Evolutionary conservation across 2,888 invertebrate genomes (phyloP), one percentile per base, ranked within the genome.

Genomic region (Dinocampus coccinellae): DNA sequence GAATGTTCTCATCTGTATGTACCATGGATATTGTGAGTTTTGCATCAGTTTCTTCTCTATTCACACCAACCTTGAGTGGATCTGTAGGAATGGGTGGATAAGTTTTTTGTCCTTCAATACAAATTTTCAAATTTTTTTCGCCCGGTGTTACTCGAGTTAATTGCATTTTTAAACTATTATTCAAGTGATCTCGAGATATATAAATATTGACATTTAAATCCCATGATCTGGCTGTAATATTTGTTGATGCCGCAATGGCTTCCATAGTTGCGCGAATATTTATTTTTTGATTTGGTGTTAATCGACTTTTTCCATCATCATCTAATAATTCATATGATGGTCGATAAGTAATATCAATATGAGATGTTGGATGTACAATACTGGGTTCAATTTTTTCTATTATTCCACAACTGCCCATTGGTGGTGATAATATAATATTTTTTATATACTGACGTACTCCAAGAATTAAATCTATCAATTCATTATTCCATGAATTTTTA

Each of bases 61-160:
- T 78, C 33, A 74, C 16, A 7, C 55, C 76, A 6, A 79, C 11
- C 33, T 77, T 78, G 4, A 81, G 57, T 0, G 72, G 61, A 72
- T 82, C 79, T 0, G 11, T 10, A 1, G 76, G 70, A 2, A 53
- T 0, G 0, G 60, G 1, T 9, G 79, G 69, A 68, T 82, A 88
- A 33, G 76, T 82, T 70, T 84, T 83, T 22, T 78, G 79, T 3
- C 78, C 84, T n/a, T 87, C 85, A n/a, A 88, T 34, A 75, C 88
- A 88, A 20, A 88, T 79, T 80, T 85, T 85, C 22, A 82, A 79
- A 63, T 87, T 83, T 58, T 82, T 80, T 72, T 87, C 80, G 33
- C 81, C 85, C 1, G 86, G 84, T 20, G 81, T 79, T 3, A 73
- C 76, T 57, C 85, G 81, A 2, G 80, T 85, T 6, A 88, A 39